Base-by-base conservation (phyloP, 2,113 vertebrate genomes). In the Falco punctatus region DNA sequence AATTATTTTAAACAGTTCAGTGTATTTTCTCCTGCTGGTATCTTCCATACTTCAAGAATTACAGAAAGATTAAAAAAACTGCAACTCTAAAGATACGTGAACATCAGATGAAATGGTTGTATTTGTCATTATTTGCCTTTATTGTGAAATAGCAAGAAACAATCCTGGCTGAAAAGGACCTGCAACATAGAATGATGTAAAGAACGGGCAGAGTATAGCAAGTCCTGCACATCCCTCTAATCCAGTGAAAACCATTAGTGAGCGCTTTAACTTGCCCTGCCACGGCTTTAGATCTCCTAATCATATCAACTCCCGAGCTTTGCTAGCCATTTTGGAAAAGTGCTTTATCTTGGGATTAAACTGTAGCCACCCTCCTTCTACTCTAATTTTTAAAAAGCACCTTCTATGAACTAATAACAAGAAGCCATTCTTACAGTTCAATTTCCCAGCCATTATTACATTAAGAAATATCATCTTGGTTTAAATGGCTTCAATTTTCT, bases 401-500 rank as follows among this genome's bases (percentile, higher is more conserved):
- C 90, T 92, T 54, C 54, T 92, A 13, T 83, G 94, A 90, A 77
- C 88, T 55, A 80, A 70, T 80, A 88, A 78, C 48, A 59, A 88
- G 87, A 58, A 93, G 38, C 79, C 69, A 75, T 92, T 92, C 90
- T 79, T 92, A 46, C n/a, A 65, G 88, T 73, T 94, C 87, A 61
- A 90, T 79, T 95, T 94, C 73, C 73, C 77, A 86, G 75, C 84
- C 78, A 40, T 93, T 90, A 90, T 90, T 94, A 67, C 58, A 95
- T 92, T 94, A 94, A 94, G 95, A 95, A 95, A 82, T 96, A 97
- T 88, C 75, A 83, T 81, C 59, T 62, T 49, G 6, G 88, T 92
- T 97, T 82, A 86, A 94, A 91, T 90, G 86, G 64, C 80, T 94
- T 92, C 88, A 94, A 27, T 96, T 96, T 96, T 77, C 91, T 93